These are phyloP conservation scores for Sebastes steindachneri DNA, from an alignment of 2,797 vertebrate genomes.

Conservation along the genomic window DNA sequence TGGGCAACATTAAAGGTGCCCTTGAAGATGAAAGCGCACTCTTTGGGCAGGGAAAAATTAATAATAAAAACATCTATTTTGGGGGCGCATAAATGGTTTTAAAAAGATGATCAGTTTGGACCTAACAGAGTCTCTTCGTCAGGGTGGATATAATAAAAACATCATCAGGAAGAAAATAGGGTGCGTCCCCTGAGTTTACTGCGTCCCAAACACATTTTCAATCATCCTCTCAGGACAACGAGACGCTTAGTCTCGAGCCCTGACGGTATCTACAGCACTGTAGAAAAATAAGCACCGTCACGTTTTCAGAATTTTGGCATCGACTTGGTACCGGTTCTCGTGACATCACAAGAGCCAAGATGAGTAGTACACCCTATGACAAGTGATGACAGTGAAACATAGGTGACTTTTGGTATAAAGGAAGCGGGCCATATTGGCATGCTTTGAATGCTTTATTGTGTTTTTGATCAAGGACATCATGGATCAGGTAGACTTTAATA, in stretches of 20 bases:
- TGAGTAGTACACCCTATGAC: too few species aligned
- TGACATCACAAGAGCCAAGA: too few species aligned
- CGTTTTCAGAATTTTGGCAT: too few species aligned
- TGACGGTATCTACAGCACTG: too few species aligned
- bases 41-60: background rate
- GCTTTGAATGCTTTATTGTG: slow-evolving; percentile 2
- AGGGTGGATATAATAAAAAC: background rate
- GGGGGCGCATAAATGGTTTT: background rate
- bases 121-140: background rate
- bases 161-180: too few species aligned
- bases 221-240: too few species aligned
- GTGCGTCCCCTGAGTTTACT: background rate
- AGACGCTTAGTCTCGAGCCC: too few species aligned
- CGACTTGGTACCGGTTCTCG: too few species aligned
- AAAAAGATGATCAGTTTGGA: background rate
- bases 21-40: slow-evolving; percentile 15
- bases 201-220: too few species aligned
- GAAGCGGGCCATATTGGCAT: background rate
- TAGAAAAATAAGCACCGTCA: too few species aligned
- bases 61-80: background rate
- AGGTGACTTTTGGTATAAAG: background rate
- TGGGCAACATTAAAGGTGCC: background rate
- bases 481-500: slow-evolving; percentile 24
- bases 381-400: too few species aligned
- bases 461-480: background rate